These are phyloP conservation scores for Coptodon rendalli DNA, from an alignment of 2,113 vertebrate genomes.

Conservation along the genomic window DNA sequence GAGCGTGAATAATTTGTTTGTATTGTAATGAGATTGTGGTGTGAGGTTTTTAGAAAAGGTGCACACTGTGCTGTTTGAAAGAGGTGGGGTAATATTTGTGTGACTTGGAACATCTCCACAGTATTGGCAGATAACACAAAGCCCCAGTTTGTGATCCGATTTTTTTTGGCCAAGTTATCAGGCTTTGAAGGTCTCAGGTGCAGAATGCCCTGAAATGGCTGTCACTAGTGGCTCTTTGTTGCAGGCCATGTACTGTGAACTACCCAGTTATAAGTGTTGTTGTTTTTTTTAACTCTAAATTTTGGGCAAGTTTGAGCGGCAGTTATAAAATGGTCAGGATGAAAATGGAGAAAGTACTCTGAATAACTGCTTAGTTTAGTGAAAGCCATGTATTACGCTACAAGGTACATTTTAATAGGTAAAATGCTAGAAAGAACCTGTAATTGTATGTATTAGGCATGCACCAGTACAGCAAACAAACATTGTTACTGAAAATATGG, in stretches of 20 bases:
- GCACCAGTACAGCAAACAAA: not conserved
- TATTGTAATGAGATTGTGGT: not conserved
- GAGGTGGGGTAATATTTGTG: not conserved
- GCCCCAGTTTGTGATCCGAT: not conserved
- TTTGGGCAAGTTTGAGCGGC: not conserved
- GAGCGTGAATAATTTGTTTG: not conserved
- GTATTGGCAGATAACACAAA: not conserved
- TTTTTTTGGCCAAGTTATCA: not conserved
- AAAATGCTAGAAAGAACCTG: not conserved
- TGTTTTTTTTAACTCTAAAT: not conserved
- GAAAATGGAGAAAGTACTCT: not conserved
- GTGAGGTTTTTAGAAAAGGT: not conserved
- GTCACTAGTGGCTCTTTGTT: not conserved
- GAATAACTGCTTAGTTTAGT: not conserved
- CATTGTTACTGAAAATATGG: not conserved
- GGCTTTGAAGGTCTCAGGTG: not conserved
- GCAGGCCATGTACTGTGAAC: not conserved
- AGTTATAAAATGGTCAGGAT: not conserved
- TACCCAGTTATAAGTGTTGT: not conserved
- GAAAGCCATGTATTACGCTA: not conserved
- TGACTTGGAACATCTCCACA: not conserved
- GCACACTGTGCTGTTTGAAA: not conserved
- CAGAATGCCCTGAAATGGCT: not conserved
- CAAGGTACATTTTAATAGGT: not conserved
- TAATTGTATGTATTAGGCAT: not conserved